phyloP scores from a whole-genome alignment of 2,888 invertebrate species.

The Azorinus chamasolen region DNA sequence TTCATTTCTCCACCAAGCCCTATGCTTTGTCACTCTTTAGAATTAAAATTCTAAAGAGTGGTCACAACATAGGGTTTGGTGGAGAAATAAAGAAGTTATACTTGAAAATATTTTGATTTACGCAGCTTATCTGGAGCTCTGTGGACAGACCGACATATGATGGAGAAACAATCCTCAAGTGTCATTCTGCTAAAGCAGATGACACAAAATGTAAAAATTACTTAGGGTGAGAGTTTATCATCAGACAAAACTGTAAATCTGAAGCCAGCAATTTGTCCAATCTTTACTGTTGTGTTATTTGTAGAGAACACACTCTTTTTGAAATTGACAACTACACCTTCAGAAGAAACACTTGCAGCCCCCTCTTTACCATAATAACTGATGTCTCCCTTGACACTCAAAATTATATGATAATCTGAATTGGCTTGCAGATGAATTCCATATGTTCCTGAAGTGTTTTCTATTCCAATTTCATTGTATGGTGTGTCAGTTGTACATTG shows the following conservation, averaged over 20 bases:
- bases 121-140: no score
- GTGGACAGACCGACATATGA: no score
- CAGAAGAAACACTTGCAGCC: slow-evolving; percentile 1
- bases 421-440: slow-evolving; percentile 27
- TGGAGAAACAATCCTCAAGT: no score
- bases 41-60: no score
- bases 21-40: no score
- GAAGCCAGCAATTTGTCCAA: slow-evolving; percentile 56
- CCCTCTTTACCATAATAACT: slow-evolving; percentile 58
- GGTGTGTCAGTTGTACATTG: slow-evolving; percentile 5
- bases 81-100: no score
- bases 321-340: slow-evolving; percentile 37
- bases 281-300: slow-evolving; percentile 48
- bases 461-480: slow-evolving; percentile 41
- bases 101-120: no score
- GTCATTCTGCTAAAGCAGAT: no score
- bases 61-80: no score
- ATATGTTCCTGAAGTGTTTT: slow-evolving; percentile 28
- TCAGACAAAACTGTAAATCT: slow-evolving; percentile 19
- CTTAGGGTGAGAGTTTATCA: no score
- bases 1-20: no score
- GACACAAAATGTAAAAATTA: no score
- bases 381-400: slow-evolving; percentile 29
- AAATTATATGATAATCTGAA: slow-evolving; percentile 48
- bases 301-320: slow-evolving; percentile 47